Base-by-base conservation (phyloP, 2,797 vertebrate genomes). In the Danionella dracula region DNA sequence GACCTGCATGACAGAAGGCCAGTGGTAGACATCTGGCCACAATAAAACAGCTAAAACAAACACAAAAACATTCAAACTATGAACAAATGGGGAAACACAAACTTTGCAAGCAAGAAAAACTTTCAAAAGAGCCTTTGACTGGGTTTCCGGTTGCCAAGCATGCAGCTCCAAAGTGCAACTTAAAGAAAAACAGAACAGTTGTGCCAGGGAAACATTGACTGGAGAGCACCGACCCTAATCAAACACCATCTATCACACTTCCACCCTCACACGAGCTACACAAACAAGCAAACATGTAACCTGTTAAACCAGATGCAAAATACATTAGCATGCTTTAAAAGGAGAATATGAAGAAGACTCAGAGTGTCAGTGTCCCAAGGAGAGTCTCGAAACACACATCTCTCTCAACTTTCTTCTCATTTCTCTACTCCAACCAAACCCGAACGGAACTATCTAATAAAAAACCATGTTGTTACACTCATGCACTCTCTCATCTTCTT, bases 321-420 rank as follows among this genome's bases (percentile, higher is more conserved):
- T 70, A 75, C 56, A 75, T 55, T 48, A 51, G 63, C 72, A 83
- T 78, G 60, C 62, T 76, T 66, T 48, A 17, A 64, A 42, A 51
- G 32, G 16, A 3, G 19, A 35, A 66, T 21, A 37, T 40, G 15
- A 12, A 11, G 21, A 56, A 48, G 45, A 48, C 35, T 27, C 29
- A 46, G 54, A 15, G 66, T 65, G 73, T 32, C 77, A 61, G 57
- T 38, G 53, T 54, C 61, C 56, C 49, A 60, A 35, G 49, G 32
- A 16, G 38, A 21, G 4, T 41, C 34, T 49, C 19, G 20, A 48
- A 57, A 58, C 27, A 69, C 42, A 68, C n/a, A 61, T 51, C 61
- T 51, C 35, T 27, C 81, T 76, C 80, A 85, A 84, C 79, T 83
- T 79, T 72, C 38, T 66, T 48, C 29, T 51, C 44, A 19, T 21